phyloP scores from a whole-genome alignment of 2,113 vertebrate genomes.

The Rhizomys pruinosus region DNA sequence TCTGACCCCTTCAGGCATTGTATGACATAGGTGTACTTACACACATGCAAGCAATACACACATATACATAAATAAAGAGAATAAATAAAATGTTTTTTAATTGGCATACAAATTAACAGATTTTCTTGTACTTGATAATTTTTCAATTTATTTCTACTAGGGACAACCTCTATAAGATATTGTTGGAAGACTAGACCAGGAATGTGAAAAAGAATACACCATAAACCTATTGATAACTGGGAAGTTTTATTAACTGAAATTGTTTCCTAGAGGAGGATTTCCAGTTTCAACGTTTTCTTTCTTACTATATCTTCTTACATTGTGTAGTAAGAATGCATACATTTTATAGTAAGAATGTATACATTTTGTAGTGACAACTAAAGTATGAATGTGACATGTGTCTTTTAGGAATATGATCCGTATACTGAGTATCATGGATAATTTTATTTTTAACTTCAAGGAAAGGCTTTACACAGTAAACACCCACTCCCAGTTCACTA shows the following conservation, averaged over 20 bases:
- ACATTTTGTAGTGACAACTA: not conserved
- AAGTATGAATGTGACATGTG: not conserved
- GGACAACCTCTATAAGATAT: not conserved
- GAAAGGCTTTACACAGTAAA: not conserved
- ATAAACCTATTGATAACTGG: not conserved
- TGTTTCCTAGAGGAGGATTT: not conserved
- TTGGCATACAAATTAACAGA: not conserved
- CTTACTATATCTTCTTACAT: not conserved
- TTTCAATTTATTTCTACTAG: not conserved
- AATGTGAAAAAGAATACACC: not conserved
- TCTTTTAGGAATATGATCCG: not conserved
- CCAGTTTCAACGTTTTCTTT: not conserved
- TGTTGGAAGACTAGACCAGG: not conserved
- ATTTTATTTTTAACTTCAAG: constrained; percentile 9
- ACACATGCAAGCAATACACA: no score
- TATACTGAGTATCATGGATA: not conserved
- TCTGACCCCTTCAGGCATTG: no score
- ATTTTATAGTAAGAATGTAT: not conserved
- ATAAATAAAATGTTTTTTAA: not conserved
- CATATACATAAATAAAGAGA: no score
- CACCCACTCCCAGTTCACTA: not conserved
- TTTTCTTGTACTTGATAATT: not conserved
- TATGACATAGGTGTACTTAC: no score
- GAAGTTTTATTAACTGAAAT: not conserved
- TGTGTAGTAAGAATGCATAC: not conserved